These are phyloP conservation scores for Scaptomyza flava DNA, from an alignment of 2,888 invertebrate genomes.

Conservation along the genomic window DNA sequence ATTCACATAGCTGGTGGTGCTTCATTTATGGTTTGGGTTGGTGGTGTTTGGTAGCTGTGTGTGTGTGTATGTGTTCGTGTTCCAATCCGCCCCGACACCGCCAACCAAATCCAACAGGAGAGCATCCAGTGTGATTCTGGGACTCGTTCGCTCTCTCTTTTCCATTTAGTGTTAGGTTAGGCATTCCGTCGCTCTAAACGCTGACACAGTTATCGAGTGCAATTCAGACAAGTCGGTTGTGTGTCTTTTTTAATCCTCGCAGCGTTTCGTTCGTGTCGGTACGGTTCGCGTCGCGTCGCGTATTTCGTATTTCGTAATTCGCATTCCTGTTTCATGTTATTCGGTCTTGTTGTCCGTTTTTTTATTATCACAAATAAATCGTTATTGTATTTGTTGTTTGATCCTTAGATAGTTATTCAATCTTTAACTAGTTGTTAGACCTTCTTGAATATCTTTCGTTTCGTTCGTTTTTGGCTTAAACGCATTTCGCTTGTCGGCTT, in stretches of 20 bases:
- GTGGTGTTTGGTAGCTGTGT: conserved; percentile 18
- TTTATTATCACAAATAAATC: conserved; percentile 6
- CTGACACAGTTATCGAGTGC: conserved; percentile 84
- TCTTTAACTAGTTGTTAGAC: conserved; percentile 32
- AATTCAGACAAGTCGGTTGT: conserved; percentile 84
- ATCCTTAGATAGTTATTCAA: conserved; percentile 54
- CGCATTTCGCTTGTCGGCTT: conserved; percentile 6
- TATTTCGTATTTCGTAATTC: conserved; percentile 26
- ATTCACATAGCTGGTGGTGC: conserved; percentile 17
- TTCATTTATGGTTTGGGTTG: conserved; percentile 3
- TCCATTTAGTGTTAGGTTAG: conserved; percentile 6
- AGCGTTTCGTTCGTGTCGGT: conserved; percentile 20
- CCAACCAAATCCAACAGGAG: conserved; percentile 46
- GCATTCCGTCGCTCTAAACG: conserved; percentile 64
- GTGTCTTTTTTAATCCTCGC: conserved; percentile 35
- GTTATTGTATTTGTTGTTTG: conserved; percentile 32
- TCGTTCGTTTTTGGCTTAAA: conserved; percentile 28
- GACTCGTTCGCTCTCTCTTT: conserved; percentile 49
- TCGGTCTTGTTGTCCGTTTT: neutral
- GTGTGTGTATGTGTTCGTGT: conserved; percentile 27
- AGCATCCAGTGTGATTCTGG: conserved; percentile 48
- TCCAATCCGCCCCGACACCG: conserved; percentile 44
- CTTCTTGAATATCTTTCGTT: conserved; percentile 31
- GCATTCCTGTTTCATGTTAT: conserved; percentile 36
- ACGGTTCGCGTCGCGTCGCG: conserved; percentile 55